Base-by-base conservation (phyloP, 2,113 vertebrate species). In the Penelope pileata region DNA sequence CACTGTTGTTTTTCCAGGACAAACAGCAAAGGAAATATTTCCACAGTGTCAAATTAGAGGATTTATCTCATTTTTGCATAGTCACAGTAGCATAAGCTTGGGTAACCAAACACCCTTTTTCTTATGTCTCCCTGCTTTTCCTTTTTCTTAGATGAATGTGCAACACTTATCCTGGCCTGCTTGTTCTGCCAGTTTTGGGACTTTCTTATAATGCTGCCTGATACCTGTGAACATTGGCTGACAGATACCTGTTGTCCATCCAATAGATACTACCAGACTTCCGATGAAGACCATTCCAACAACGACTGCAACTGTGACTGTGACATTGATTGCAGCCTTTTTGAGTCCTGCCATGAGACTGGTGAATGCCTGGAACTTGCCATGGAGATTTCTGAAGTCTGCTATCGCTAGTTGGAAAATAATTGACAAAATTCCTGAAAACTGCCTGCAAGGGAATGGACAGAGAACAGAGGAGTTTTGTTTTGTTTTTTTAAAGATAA, bases 151-250 rank as follows among this genome's bases (percentile, higher is more conserved):
- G 98, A 98, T 95, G 97, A 97, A 94, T 98, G 98, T 5, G 98
- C 98, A 64, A 98, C 98, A 23, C 98, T 98, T 63, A 97, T 98
- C 95, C 97, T 98, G 94, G 93, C 98, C 96, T 98, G 98, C 93
- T 98, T 98, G 90, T 98, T 98, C 93, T 98, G 98, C 97, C 98
- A 98, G 0, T 98, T 98, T 96, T 97, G 96, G 97, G 98, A 98
- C 85, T 98, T 98, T 96, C 97, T 98, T 88, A 96, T 98, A 92
- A 98, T 98, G 98, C 97, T 98, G 83, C 98, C 98, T 2, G 96
- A 98, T 62, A 97, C 96, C 6, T 98, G 98, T 69, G 98, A 98
- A 96, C 97, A 95, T 7, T 96, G 97, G 81, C 96, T 98, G 83
- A 97, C 45, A 92, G 94, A 95, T 75, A 64, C 97, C 43, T 98